Conservation (phyloP, 1,140 invertebrate species). For the Drosophila pseudoananassae region DNA sequence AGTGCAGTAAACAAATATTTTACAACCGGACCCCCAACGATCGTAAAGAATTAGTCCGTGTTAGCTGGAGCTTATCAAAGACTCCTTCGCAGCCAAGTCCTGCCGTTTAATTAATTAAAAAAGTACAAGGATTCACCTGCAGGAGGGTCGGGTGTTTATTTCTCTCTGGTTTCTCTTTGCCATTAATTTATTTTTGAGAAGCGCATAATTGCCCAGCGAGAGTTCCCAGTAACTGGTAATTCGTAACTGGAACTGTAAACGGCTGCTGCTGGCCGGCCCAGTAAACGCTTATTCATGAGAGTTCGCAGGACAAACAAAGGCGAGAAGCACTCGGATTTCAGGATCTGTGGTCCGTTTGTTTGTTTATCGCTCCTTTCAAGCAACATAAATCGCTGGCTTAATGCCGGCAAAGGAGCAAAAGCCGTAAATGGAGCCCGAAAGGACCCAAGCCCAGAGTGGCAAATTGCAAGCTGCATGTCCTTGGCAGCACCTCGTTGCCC, state of each 20-base stretch:
- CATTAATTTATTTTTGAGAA: constrained; percentile 69
- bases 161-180: constrained; percentile 9
- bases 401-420: constrained; percentile 41
- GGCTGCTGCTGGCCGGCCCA: constrained; percentile 3
- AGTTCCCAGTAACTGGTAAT: background rate
- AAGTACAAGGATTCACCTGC: constrained; percentile 29
- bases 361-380: constrained; percentile 45
- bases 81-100: constrained; percentile 13
- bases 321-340: constrained; percentile 49
- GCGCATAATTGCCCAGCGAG: constrained; percentile 64
- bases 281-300: constrained; percentile 36
- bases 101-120: constrained; percentile 53
- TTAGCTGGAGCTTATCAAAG: constrained; percentile 16
- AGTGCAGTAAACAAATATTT: constrained; percentile 31
- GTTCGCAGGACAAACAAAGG: constrained; percentile 23
- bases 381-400: constrained; percentile 72
- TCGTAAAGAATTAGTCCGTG: constrained; percentile 23
- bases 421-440: constrained; percentile 18
- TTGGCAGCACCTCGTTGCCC: constrained; percentile 33
- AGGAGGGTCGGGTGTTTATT: constrained; percentile 16
- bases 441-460: constrained; percentile 7
- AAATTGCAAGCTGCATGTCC: constrained; percentile 40
- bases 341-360: constrained; percentile 55
- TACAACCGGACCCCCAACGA: constrained; percentile 8
- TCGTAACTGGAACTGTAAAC: constrained; percentile 33